These are phyloP conservation scores for Aporrectodea caliginosa DNA, from an alignment of 1,140 invertebrate genomes.

Conservation along the genomic window DNA sequence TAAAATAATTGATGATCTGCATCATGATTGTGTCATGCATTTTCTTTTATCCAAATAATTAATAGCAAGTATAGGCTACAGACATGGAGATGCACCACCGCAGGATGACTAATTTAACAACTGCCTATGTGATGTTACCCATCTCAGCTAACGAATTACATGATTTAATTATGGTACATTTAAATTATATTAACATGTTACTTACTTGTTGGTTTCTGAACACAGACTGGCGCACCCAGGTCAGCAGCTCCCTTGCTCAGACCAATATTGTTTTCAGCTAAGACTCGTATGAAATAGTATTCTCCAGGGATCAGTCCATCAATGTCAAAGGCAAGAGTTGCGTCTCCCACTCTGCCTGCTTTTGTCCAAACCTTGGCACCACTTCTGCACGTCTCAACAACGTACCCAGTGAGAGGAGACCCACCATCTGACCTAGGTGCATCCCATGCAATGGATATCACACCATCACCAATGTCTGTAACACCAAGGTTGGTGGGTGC, in stretches of 20 bases:
- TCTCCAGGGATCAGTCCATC: constrained; percentile 17
- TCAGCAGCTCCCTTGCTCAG: constrained; percentile 22
- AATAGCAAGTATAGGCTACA: no score
- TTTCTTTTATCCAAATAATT: no score
- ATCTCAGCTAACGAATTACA: no score
- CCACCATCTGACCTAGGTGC: constrained; percentile 82
- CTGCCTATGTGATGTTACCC: no score
- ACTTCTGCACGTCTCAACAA: constrained; percentile 81
- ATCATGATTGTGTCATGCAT: no score
- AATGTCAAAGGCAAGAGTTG: not conserved
- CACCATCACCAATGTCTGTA: constrained; percentile 49
- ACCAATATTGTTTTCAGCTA: constrained; percentile 28
- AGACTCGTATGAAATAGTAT: constrained; percentile 30
- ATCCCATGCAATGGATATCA: constrained; percentile 72
- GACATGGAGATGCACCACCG: no score
- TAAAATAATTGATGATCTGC: no score
- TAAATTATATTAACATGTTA: no score
- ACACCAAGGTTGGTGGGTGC: constrained; percentile 59
- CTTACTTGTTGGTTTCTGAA: constrained; percentile 89
- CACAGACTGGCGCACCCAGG: constrained; percentile 55
- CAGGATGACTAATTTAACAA: no score
- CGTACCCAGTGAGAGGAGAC: constrained; percentile 83
- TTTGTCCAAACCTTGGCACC: not conserved
- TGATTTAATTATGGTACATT: no score
- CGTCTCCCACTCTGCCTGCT: not conserved